Evolutionary conservation across 2,888 invertebrate genomes (phyloP), one percentile per base, ranked within the genome.

Genomic region (Anthoptus insignis): DNA sequence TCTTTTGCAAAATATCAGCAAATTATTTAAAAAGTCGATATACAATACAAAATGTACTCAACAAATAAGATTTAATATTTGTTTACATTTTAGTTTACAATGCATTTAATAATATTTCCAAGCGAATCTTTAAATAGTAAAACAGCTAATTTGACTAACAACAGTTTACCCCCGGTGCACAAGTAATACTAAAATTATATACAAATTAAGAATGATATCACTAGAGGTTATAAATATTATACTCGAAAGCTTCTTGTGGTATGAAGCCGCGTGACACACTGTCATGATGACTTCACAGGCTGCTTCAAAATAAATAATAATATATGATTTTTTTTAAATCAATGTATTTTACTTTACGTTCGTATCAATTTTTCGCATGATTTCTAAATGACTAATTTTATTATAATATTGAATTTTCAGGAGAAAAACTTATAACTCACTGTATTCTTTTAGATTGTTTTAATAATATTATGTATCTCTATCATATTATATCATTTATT

Each of bases 131-230:
- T 7, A 39, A 42, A 19, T 6, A 9, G 1, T 42, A 19, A 13
- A 16, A 2, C 16, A 42, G 19, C 11, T 19, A 19, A 19, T 3
- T 42, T 19, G 19, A 42, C 42, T 42, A 19, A 39, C 1, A 2
- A 42, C 3, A 42, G 42, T 21, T 42, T 11, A 19, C 42, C 42
- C 1, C 42, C 19, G 42, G 19, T 19, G 11, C 11, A 42, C 19
- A 5, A 16, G 19, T 19, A 19, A 83, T 85, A 82, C 82, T 83
- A 84, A 81, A 82, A 83, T 83, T 88, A 89, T 89, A 83, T 89
- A 89, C 89, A 89, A 82, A 82, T 82, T 82, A 86, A 76, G 81
- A 81, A 81, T 74, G 76, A 83, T 87, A 83, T 80, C 86, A 81
- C 84, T 88, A 89, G 76, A 80, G 29, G 34, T 19, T 24, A 27